Conservation (phyloP, 2,888 invertebrate genomes). For the Galeopsomyia nigrocyanea region DNA sequence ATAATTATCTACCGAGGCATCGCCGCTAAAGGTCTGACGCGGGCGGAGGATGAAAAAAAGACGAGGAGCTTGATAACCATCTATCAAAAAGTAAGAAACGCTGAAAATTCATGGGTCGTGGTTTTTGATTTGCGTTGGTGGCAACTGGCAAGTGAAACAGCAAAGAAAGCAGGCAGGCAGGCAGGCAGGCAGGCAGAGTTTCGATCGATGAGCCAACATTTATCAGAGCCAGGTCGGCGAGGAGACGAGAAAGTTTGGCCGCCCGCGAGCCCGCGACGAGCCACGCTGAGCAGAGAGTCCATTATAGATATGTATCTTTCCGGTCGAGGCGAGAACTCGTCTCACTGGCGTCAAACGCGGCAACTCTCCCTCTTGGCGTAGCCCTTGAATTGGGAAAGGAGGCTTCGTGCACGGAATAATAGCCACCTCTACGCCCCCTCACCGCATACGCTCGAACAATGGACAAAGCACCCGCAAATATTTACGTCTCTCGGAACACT, state of each 20-base stretch:
- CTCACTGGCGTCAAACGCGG: slow-evolving; percentile 13
- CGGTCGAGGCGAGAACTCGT: slow-evolving; percentile 19
- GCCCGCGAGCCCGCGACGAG: neutral
- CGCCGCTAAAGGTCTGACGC: no score
- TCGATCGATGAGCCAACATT: slow-evolving; percentile 9
- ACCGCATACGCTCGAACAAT: neutral
- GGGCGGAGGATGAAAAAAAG: no score
- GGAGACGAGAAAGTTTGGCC: neutral
- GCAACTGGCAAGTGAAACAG: no score
- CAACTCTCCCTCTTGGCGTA: neutral
- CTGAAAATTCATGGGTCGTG: no score
- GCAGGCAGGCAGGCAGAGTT: no score
- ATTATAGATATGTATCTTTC: slow-evolving; percentile 27
- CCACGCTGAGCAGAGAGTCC: neutral
- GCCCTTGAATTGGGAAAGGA: neutral
- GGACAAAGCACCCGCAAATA: slow-evolving; percentile 18
- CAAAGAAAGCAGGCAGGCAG: no score
- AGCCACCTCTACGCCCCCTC: no score
- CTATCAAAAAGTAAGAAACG: no score
- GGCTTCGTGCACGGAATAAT: slow-evolving; percentile 5
- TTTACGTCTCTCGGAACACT: slow-evolving; percentile 31
- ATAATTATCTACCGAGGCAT: no score
- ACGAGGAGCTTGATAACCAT: no score
- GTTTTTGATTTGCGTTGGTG: no score
- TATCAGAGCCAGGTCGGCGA: neutral